Evolutionary conservation across 2,113 vertebrate species (phyloP).

Genomic region (Paralichthys olivaceus): DNA sequence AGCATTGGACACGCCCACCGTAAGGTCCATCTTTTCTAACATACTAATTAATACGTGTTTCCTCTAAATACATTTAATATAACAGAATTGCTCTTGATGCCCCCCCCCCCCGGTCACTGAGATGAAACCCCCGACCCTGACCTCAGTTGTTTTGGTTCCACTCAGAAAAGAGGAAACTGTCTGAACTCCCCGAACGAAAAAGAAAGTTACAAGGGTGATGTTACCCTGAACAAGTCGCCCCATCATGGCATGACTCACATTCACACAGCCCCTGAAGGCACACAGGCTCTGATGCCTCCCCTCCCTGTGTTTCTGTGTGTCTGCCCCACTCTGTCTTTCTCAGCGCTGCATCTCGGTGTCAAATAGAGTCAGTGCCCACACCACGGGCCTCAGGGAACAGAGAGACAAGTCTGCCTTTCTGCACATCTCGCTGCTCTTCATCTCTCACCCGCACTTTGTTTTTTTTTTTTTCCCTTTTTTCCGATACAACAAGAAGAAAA

Average conservation of each 20-base stretch:
- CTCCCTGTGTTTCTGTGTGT: slow-evolving; percentile 66
- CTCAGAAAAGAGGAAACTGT: slow-evolving; percentile 51
- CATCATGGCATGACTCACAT: slow-evolving; percentile 76
- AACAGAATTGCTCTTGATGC: no score
- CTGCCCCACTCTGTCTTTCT: slow-evolving; percentile 72
- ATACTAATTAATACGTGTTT: no score
- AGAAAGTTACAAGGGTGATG: slow-evolving; percentile 73
- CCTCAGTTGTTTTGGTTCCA: slow-evolving; percentile 41
- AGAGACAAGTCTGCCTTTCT: slow-evolving; percentile 73
- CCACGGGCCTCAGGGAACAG: slow-evolving; percentile 73
- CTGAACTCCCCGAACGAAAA: slow-evolving; percentile 67
- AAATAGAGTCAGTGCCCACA: slow-evolving; percentile 80
- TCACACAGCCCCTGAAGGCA: slow-evolving; percentile 76
- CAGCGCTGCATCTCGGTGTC: slow-evolving; percentile 70
- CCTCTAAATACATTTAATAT: no score
- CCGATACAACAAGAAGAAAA: slow-evolving; percentile 10
- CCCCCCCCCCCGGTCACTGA: no score
- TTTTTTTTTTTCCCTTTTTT: neutral
- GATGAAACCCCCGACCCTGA: no score
- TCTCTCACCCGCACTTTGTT: slow-evolving; percentile 48
- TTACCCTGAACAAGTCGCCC: slow-evolving; percentile 71
- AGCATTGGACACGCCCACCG: no score
- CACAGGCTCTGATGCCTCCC: slow-evolving; percentile 69
- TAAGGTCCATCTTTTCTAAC: no score
- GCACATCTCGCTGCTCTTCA: slow-evolving; percentile 62